These are phyloP conservation scores for Natator depressus DNA, from an alignment of 2,113 vertebrate species.

Conservation along the genomic window DNA sequence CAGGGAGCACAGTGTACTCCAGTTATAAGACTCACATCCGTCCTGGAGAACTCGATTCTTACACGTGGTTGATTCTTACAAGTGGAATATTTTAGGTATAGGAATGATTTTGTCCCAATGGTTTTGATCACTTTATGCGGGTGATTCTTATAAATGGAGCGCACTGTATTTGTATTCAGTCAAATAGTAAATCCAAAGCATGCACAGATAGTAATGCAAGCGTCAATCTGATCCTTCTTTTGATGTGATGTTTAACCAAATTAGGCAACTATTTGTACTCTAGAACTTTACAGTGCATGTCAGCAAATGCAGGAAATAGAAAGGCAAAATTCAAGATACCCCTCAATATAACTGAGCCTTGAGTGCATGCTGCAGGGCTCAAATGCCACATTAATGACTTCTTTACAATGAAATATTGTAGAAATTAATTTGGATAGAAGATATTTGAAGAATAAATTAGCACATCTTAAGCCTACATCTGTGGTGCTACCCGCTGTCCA, in stretches of 20 bases:
- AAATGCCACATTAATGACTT: rapidly evolving
- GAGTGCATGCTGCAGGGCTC: background rate
- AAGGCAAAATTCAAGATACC: background rate
- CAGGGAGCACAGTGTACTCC: background rate
- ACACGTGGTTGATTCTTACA: too few species aligned
- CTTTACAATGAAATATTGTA: rapidly evolving
- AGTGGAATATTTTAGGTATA: too few species aligned
- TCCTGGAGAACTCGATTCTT: too few species aligned
- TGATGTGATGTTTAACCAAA: background rate
- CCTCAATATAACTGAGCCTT: background rate
- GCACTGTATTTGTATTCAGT: background rate
- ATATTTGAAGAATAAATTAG: background rate
- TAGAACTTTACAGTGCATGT: background rate
- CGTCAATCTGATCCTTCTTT: background rate
- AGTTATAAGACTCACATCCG: background rate
- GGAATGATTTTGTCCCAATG: too few species aligned
- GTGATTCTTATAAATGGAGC: background rate
- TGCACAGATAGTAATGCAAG: background rate
- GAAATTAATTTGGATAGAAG: background rate
- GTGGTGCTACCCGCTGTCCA: background rate
- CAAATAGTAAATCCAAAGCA: background rate
- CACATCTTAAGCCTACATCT: background rate
- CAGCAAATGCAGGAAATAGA: background rate
- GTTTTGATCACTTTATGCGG: too few species aligned
- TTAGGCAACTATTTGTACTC: background rate